Conservation (phyloP, 1,140 invertebrate species). For the Drosophila kurseongensis region DNA sequence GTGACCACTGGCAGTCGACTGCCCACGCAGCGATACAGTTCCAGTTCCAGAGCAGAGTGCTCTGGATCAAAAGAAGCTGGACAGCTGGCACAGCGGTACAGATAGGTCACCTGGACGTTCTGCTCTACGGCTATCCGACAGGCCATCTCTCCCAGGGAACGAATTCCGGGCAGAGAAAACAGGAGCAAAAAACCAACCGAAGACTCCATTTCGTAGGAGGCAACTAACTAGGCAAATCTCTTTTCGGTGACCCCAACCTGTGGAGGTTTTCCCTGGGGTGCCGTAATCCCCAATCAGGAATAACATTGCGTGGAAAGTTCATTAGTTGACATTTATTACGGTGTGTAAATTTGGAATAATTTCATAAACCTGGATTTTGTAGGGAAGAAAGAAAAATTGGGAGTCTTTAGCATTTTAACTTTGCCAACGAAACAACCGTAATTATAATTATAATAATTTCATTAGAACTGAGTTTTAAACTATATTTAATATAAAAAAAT, state of each 20-base stretch:
- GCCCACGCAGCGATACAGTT: conserved; percentile 50
- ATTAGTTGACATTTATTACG: neutral
- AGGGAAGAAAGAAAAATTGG: neutral
- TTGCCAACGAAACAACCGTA: neutral
- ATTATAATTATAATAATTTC: too few species aligned
- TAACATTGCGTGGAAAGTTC: conserved; percentile 12
- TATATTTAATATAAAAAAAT: neutral
- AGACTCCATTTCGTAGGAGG: conserved; percentile 1
- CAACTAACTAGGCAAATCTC: conserved; percentile 8
- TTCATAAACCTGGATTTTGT: neutral
- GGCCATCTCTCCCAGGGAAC: conserved; percentile 25
- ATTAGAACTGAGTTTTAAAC: neutral
- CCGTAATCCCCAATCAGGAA: conserved; percentile 14
- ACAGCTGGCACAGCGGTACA: conserved; percentile 68
- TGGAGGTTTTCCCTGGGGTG: conserved; percentile 5
- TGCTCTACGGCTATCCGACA: conserved; percentile 47
- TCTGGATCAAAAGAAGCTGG: neutral
- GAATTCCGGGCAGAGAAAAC: neutral
- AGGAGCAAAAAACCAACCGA: conserved; percentile 10
- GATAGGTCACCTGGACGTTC: conserved; percentile 50
- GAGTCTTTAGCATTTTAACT: too few species aligned
- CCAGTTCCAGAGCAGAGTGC: conserved; percentile 24
- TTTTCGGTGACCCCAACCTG: neutral
- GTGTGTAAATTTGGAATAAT: neutral
- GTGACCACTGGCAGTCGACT: conserved; percentile 37